Base-by-base conservation (phyloP, 2,797 vertebrate species). In the Anguilla pacifica region DNA sequence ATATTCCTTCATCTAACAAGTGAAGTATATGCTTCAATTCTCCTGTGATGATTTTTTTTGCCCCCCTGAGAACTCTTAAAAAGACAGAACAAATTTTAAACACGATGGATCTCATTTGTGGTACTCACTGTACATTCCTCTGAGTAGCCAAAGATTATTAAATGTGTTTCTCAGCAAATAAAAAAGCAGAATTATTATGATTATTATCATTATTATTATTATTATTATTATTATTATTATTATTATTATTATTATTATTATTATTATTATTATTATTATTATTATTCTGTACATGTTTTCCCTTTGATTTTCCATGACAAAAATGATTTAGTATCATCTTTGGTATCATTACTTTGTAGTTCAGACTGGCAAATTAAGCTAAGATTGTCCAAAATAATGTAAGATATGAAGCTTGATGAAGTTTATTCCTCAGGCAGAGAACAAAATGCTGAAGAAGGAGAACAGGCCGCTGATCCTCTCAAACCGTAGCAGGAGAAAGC, bases 71-170 rank as follows among this genome's bases (percentile, higher is more conserved):
- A 5, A n/a, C 5, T 28, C 25, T 28, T 28, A n/a, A 28, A n/a
- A n/a, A 70, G 28, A 28, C 5, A 64, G 22, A 19, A 64, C 61
- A 64, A 22, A 70, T 70, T 70, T 70, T 70, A 9, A 70, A 28
- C 67, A 72, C n/a, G 2, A 39, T 57, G 87, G 81, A 19, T 35
- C 77, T 81, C 85, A 88, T 85, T 87, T 86, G 72, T 86, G 77
- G 25, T 70, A 91, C 83, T 81, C 15, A 86, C 43, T 72, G 59
- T 17, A 74, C 49, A 86, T 72, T 88, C 87, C 43, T 83, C n/a
- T 86, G 82, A 70, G 74, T 31, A 81, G 72, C 64, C 72, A 74
- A 55, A n/a, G 15, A 77, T 90, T 86, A 85, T 85, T 88, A 82
- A 72, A 77, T 74, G 51, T 28, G 39, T 89, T 61, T 85, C 86